Base-by-base conservation (phyloP, 2,113 vertebrate genomes). In the Oreochromis tanganicae region DNA sequence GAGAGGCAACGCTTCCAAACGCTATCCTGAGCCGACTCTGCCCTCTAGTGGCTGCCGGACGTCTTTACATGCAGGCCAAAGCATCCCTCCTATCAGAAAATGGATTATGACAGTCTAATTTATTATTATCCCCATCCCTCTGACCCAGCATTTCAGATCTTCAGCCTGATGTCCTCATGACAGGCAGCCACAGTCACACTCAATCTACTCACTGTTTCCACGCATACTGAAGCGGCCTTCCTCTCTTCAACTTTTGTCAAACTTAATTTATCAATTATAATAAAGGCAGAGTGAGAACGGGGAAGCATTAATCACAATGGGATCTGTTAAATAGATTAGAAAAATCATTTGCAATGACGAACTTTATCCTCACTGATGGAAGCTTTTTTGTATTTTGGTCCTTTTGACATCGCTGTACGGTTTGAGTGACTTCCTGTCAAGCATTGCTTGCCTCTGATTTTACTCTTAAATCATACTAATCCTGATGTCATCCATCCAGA, bases 81-180 rank as follows among this genome's bases (percentile, higher is more conserved):
- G 7, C 5, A 36, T 10, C 66, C 13, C 55, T 55, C 24, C 86
- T 50, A 84, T 87, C 87, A 85, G 61, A 84, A 91, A 95, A 95
- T 95, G 92, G 90, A 94, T 92, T 85, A 94, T 95, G 95, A 95
- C 95, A 96, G 91, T 87, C 91, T 95, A 82, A 95, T 96, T 96
- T 94, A 94, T 95, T 92, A 87, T 86, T 52, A 90, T 87, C 88
- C 85, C 66, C 78, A 4, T 92, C 82, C 86, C 50, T 80, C 24
- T 93, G 94, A 93, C 93, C 92, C 84, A 36, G 52, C 34, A 85
- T 79, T 68, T 80, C 88, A 75, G 17, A 85, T 56, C 78, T 78
- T 82, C 86, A 66, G 38, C 84, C 88, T 89, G 87, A 90, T 56
- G 90, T 89, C 83, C 80, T 16, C 2, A 21, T 88, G 90, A 93